Evolutionary conservation across 2,888 invertebrate genomes (phyloP).

Genomic region (Thymelicus lineola): DNA sequence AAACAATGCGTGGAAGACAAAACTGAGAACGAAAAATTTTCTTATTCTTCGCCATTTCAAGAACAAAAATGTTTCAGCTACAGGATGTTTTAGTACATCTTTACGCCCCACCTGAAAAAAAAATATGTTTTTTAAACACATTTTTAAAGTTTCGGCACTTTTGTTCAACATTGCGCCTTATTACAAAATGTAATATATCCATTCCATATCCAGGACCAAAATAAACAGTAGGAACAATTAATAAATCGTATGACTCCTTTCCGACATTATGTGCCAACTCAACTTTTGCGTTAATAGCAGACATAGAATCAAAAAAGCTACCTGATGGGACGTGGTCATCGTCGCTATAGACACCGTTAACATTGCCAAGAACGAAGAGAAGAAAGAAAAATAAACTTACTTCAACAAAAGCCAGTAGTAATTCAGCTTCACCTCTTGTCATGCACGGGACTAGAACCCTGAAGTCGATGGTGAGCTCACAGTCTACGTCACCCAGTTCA

Average conservation of each 20-base stretch:
- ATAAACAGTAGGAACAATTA: too few relatives aligned
- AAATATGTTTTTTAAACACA: neutral
- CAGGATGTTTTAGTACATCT: constrained; percentile 92
- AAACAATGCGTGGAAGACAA: constrained; percentile 91
- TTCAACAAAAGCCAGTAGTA: constrained; percentile 90
- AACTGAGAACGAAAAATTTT: constrained; percentile 92
- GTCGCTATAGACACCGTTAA: too few relatives aligned
- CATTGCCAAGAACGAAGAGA: too few relatives aligned
- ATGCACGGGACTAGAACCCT: constrained; percentile 86
- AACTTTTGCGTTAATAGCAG: too few relatives aligned
- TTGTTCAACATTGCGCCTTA: too few relatives aligned
- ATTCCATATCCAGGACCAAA: too few relatives aligned
- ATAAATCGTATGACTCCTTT: too few relatives aligned
- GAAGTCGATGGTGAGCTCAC: constrained; percentile 88
- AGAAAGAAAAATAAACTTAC: constrained; percentile 47
- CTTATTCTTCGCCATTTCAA: constrained; percentile 93
- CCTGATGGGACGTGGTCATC: too few relatives aligned
- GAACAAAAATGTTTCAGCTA: constrained; percentile 93
- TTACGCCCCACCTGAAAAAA: constrained; percentile 88
- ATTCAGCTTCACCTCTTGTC: constrained; percentile 88
- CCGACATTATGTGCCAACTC: too few relatives aligned
- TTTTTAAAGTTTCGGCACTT: too few relatives aligned
- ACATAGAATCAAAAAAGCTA: too few relatives aligned
- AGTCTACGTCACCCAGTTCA: constrained; percentile 94
- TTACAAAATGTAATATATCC: too few relatives aligned